Base-by-base conservation (phyloP, 2,888 invertebrate species). In the Machimus rusticus region DNA sequence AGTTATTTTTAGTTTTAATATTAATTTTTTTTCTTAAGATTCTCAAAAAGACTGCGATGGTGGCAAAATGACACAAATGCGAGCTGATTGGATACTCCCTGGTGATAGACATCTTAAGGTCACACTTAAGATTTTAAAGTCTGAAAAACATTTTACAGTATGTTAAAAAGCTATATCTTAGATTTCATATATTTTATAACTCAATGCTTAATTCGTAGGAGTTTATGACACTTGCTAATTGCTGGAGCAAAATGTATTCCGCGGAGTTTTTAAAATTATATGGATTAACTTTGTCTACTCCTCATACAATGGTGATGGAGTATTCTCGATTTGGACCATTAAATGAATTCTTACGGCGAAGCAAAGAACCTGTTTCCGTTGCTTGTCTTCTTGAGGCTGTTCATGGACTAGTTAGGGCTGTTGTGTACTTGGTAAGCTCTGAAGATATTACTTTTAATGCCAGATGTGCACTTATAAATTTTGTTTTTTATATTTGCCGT, bases 311-410 rank as follows among this genome's bases (percentile, higher is more conserved):
- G 93, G 95, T 98, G 28, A 93, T 97, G 90, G 98, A 98, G 92
- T 95, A 96, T 91, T 94, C 97, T 76, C 95, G 95, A 8, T 94
- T 95, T 55, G 98, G 98, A 76, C 95, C 96, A 0, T 94, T 98
- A 16, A 96, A 98, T 91, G 93, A 91, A 85, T 93, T 92, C 88
- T 89, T 90, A 89, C 93, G 93, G 88, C 92, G 92, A 88, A 92
- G 93, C 87, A 92, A 92, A 28, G 91, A 93, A 2, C 93, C 93
- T 46, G 92, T 96, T 5, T 94, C 95, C 90, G 93, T 94, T 1
- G 94, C 96, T 0, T 97, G 97, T 91, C 93, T 98, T 89, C 95
- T 98, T 89, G 97, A 98, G 92, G 96, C 97, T 74, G 94, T 96
- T 12, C 96, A 96, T 39, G 95, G 96, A 86, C 92, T 98, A 86